Evolutionary conservation across 2,797 vertebrate species (phyloP).

Genomic region (Eidolon dupreanum): DNA sequence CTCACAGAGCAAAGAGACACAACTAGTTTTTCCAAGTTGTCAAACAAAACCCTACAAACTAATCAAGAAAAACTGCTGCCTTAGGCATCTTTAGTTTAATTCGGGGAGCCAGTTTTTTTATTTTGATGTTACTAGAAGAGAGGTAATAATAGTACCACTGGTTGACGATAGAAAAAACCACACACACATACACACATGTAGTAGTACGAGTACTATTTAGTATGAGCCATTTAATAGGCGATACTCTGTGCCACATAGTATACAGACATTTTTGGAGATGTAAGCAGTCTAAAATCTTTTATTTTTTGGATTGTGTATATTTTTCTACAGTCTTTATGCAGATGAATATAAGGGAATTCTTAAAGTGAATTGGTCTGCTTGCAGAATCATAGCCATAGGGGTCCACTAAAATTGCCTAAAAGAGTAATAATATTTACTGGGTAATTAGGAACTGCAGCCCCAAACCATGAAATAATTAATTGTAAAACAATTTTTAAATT

Average conservation of each 20-base stretch:
- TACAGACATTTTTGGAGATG: not conserved
- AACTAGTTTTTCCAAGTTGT: not conserved
- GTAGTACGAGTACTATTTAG: not conserved
- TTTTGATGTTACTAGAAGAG: not conserved
- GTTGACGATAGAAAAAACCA: not conserved
- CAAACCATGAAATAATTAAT: not conserved
- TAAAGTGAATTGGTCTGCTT: not conserved
- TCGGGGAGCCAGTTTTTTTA: not conserved
- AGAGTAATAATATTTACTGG: not conserved
- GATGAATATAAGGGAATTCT: not conserved
- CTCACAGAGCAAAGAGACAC: not conserved
- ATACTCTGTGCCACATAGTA: not conserved
- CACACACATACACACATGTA: not conserved
- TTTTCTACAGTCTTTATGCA: not conserved
- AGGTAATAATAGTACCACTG: not conserved
- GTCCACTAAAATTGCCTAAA: not conserved
- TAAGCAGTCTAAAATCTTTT: not conserved
- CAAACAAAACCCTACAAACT: not conserved
- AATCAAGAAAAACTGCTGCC: not conserved
- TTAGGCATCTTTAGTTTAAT: not conserved
- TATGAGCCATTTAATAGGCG: not conserved
- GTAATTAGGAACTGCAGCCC: not conserved
- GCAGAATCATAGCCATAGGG: not conserved
- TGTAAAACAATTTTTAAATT: not conserved
- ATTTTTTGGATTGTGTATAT: not conserved